Base-by-base conservation (phyloP, 2,113 vertebrate species). In the Dipodomys ordii region DNA sequence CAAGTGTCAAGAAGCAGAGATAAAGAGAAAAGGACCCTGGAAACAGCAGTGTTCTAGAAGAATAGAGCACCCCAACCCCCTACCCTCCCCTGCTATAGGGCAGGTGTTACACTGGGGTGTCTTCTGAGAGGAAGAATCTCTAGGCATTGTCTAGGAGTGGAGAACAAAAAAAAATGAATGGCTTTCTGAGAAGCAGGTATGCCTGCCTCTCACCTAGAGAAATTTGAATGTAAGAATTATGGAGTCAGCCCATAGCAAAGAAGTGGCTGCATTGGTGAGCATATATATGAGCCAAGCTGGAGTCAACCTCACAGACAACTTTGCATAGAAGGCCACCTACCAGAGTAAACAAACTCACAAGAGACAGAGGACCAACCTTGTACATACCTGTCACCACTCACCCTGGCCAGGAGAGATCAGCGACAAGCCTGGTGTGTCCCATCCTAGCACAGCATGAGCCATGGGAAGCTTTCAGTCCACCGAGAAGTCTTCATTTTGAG, bases 301-400 rank as follows among this genome's bases (percentile, higher is more conserved):
- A 60, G 71, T 23, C 0, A 0, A 76, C 49, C 68, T 68, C 7
- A 15, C 39, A 84, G 71, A 64, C 39, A 23, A 16, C 8, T 7
- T 57, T 30, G 20, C 60, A 27, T 15, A 20, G 83, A 20, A 68
- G 83, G n/a, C 44, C 10, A 2, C 16, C 19, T 28, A 13, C 9
- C 25, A 62, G 53, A 64, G 64, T 22, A 11, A 68, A 67, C 1
- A 39, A n/a, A 23, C 16, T 30, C 23, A 3, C 22, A 20, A 74
- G 3, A 80, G 27, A 57, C 53, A 57, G 53, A 57, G 16, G 53
- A 57, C 53, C 15, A 57, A 57, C 3, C 53, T 57, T 19, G 0
- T 16, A 16, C 4, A 57, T 57, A 4, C 53, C 53, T 6, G 4
- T 3, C 27, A 28, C 1, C 27, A 25, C 68, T 44, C 4, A 0